Base-by-base conservation (phyloP, 2,113 vertebrate species). In the Vulpes vulpes region DNA sequence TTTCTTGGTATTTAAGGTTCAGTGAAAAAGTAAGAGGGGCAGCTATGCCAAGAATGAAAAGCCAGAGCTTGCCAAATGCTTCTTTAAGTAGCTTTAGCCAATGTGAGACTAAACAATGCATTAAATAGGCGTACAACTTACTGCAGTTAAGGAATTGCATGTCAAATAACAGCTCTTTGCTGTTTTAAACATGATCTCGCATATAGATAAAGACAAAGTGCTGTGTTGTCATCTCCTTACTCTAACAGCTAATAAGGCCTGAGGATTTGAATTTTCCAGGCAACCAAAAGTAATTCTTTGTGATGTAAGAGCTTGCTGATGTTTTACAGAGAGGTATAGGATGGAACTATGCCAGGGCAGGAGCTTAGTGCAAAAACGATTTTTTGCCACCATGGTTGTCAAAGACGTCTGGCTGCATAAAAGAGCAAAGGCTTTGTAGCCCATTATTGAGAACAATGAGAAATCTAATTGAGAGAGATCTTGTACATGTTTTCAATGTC, bases 1-100 rank as follows among this genome's bases (percentile, higher is more conserved):
- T 99, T 99, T 98, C 98, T 98, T 96, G 60, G 98, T 99, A 98
- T 98, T 98, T 98, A 98, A 98, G 94, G 98, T 99, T 98, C 98
- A 98, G 96, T 98, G 98, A 98, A 98, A 98, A 99, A 98, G 96
- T 96, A 97, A 99, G 89, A 97, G 94, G 94, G 97, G 76, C 89
- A 98, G 87, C 78, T 88, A 98, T 97, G 99, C 98, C 99, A 99
- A 99, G 98, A 99, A 99, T 98, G 97, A 98, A 97, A 98, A 97
- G 82, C 94, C 51, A 97, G 92, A 97, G 97, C 95, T 98, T 98
- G 98, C 99, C 98, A 99, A 99, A 95, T 57, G 95, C 98, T 99
- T 98, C 98, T 98, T 98, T 98, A 97, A 98, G 97, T 97, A 97
- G 93, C 95, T 98, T 98, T 98, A 98, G 98, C 98, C 98, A 98